A percentile compares a stretch with the other conserved stretches of the same genome.
Evolutionary conservation across 2,797 vertebrate genomes (phyloP).

Genomic region (Leucoraja ocellata): DNA sequence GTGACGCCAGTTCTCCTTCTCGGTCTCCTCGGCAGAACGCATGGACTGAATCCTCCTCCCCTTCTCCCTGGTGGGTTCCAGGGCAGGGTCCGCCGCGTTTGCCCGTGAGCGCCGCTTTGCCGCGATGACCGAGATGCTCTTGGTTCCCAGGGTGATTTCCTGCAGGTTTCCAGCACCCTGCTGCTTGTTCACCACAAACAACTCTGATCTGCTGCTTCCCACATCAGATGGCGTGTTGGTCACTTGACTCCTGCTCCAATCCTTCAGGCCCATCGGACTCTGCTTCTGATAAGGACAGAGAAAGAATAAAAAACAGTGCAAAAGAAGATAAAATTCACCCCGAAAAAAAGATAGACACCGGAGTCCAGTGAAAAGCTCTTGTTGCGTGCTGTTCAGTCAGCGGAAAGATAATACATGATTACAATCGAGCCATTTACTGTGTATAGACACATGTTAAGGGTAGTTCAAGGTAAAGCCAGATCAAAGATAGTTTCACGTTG

Average conservation of each 20-base stretch:
- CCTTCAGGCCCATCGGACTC: conserved; percentile 13
- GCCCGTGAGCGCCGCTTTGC: conserved; percentile 47
- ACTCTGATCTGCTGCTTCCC: not conserved
- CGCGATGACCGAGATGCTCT: conserved; percentile 54
- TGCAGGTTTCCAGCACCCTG: conserved; percentile 46
- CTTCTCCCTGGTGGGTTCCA: conserved; percentile 33
- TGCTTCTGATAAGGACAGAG: conserved; percentile 13
- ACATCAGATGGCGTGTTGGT: conserved; percentile 6
- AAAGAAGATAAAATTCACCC: not conserved
- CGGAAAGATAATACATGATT: too few relatives aligned
- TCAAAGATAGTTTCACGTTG: too few relatives aligned
- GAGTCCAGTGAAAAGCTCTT: too few relatives aligned
- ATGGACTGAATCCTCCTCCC: conserved; percentile 39
- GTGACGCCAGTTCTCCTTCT: conserved; percentile 7
- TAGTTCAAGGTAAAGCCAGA: too few relatives aligned
- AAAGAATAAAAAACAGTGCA: not conserved
- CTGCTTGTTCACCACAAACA: not conserved
- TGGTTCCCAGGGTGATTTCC: conserved; percentile 53
- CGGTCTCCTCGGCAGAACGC: conserved; percentile 39
- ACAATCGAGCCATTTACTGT: too few relatives aligned
- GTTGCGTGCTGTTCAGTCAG: too few relatives aligned
- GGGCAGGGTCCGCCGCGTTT: conserved; percentile 34
- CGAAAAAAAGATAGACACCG: too few relatives aligned
- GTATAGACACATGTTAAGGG: too few relatives aligned
- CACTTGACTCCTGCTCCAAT: conserved; percentile 12